A percentile compares a stretch with the other conserved stretches of the same genome.
Evolutionary conservation across 2,888 invertebrate species (phyloP).

Genomic region (Drosophila kambysellisi): DNA sequence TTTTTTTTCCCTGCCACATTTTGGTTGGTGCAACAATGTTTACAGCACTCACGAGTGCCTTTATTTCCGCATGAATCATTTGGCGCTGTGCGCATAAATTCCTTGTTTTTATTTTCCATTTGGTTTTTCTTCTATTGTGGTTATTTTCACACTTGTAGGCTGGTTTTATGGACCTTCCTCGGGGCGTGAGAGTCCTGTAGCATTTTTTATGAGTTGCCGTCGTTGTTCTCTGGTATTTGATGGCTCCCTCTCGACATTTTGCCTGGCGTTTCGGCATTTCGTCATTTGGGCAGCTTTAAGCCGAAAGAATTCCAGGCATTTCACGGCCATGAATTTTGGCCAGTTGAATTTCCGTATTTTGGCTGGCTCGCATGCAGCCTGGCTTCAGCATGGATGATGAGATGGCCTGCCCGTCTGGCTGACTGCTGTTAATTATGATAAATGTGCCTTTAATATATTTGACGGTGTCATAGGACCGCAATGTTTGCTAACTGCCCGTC

Average conservation of each 20-base stretch:
- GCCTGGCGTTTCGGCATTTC: constrained; percentile 4
- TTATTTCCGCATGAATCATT: constrained; percentile 79
- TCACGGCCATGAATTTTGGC: constrained; percentile 39
- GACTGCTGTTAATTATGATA: constrained; percentile 71
- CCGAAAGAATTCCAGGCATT: constrained; percentile 68
- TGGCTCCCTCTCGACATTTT: constrained; percentile 14
- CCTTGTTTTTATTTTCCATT: constrained; percentile 41
- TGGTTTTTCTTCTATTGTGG: not conserved
- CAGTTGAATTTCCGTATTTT: constrained; percentile 48
- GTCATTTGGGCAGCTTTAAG: constrained; percentile 45
- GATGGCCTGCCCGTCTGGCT: not conserved
- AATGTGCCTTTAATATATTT: constrained; percentile 71
- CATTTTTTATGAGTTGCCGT: constrained; percentile 62
- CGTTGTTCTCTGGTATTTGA: constrained; percentile 7
- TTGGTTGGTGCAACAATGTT: constrained; percentile 60
- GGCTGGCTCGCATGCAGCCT: constrained; percentile 20
- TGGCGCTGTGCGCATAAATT: constrained; percentile 65
- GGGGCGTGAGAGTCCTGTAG: constrained; percentile 40
- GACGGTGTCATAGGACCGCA: constrained; percentile 41
- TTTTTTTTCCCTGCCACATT: not conserved
- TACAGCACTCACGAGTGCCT: constrained; percentile 75
- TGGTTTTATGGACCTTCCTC: not conserved
- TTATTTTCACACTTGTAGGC: constrained; percentile 26
- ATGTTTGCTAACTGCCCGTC: constrained; percentile 25
- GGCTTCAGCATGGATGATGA: constrained; percentile 26